phyloP scores from a whole-genome alignment of 2,113 vertebrate species.

The Osmerus mordax region DNA sequence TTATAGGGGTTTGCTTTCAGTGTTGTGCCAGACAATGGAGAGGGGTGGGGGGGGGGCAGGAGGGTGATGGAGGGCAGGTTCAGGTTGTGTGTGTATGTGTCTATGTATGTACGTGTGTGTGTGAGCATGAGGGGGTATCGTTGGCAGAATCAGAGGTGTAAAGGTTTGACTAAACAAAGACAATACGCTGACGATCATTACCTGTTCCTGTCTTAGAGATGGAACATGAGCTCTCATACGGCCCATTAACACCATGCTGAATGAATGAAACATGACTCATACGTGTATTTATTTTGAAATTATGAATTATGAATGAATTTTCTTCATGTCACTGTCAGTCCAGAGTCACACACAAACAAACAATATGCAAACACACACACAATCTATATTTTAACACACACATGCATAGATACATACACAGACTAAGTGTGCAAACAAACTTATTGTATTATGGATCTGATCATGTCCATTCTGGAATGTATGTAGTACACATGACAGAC shows the following conservation, averaged over 20 bases:
- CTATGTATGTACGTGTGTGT: background rate
- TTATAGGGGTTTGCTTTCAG: conserved; percentile 24
- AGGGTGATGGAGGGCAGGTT: background rate
- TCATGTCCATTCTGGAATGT: background rate
- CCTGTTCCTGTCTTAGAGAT: background rate
- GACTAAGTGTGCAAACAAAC: background rate
- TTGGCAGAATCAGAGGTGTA: background rate
- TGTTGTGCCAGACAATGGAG: conserved; percentile 27
- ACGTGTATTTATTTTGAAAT: no score
- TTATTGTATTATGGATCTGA: background rate
- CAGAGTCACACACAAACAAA: background rate
- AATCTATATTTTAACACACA: background rate
- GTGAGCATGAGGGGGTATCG: background rate
- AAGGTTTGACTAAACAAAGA: background rate
- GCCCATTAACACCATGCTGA: no score
- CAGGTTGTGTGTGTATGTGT: conserved; percentile 10
- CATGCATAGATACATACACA: background rate
- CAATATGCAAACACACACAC: background rate
- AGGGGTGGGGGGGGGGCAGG: conserved; percentile 4
- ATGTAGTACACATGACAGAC: background rate
- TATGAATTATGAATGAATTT: no score
- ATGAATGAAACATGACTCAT: no score
- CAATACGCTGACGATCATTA: background rate
- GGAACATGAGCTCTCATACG: no score
- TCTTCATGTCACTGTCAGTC: no score